phyloP scores from a whole-genome alignment of 2,113 vertebrate species.

The Dromas ardeola region DNA sequence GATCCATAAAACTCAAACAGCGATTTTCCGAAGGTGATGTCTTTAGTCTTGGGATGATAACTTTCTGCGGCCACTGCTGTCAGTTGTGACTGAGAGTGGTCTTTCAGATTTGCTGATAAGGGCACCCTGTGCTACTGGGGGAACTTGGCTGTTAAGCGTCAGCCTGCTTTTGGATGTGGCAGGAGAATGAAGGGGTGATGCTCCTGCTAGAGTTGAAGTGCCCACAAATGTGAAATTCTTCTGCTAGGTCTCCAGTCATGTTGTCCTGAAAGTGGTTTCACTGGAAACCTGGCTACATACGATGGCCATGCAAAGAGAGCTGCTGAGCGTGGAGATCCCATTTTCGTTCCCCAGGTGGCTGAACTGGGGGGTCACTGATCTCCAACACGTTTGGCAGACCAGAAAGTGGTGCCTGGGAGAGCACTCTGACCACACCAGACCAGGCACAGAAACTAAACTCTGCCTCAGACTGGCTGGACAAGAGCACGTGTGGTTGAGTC shows the following conservation, averaged over 20 bases:
- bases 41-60: not conserved
- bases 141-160: rapidly evolving
- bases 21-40: not conserved
- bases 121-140: not conserved
- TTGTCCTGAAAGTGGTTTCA: not conserved
- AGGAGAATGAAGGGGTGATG: not conserved
- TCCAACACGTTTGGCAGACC: rapidly evolving
- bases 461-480: not conserved
- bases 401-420: not conserved
- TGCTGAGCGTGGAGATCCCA: not conserved
- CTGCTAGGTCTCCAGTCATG: not conserved
- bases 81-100: not conserved
- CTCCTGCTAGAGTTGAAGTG: not conserved
- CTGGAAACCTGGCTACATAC: not conserved
- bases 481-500: not conserved
- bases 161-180: not conserved
- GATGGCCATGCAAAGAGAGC: not conserved
- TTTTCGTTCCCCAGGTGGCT: not conserved
- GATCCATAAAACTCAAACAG: not conserved
- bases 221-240: not conserved
- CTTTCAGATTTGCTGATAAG: not conserved
- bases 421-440: not conserved
- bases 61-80: not conserved
- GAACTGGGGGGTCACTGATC: not conserved
- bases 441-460: not conserved